A percentile compares a stretch with the other conserved stretches of the same genome.
Evolutionary conservation across 2,113 vertebrate genomes (phyloP).

Genomic region (Plestiodon gilberti): DNA sequence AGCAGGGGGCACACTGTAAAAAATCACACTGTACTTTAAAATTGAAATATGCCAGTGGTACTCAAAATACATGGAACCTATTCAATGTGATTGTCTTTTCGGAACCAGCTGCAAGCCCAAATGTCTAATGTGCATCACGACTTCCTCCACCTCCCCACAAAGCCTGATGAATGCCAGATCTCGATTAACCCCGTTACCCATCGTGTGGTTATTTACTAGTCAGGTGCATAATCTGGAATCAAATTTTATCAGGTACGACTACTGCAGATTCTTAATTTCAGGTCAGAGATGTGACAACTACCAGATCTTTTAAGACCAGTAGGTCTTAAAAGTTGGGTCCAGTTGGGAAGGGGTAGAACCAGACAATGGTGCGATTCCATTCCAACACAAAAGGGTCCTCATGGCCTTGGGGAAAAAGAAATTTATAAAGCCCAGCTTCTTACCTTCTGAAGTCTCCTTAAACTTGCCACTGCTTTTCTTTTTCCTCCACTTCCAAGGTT

Average conservation of each 20-base stretch:
- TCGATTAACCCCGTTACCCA: neutral
- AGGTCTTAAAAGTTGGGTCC: neutral
- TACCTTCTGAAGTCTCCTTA: conserved; percentile 96
- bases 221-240: neutral
- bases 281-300: accelerated
- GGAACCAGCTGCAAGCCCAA: neutral
- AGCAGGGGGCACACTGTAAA: no score
- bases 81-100: neutral
- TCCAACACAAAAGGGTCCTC: neutral
- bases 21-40: neutral
- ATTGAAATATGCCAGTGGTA: neutral
- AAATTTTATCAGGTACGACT: neutral
- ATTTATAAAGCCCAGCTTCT: neutral
- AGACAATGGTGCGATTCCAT: neutral
- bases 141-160: neutral
- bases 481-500: conserved; percentile 99
- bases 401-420: neutral
- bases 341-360: neutral
- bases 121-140: neutral
- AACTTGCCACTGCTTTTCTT: conserved; percentile 98
- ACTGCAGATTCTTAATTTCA: neutral
- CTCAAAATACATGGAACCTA: neutral
- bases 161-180: neutral
- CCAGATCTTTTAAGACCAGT: no score
- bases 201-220: neutral